phyloP scores from a whole-genome alignment of 92 coral and sea anemone species.

The Zoanthus gigantus region DNA sequence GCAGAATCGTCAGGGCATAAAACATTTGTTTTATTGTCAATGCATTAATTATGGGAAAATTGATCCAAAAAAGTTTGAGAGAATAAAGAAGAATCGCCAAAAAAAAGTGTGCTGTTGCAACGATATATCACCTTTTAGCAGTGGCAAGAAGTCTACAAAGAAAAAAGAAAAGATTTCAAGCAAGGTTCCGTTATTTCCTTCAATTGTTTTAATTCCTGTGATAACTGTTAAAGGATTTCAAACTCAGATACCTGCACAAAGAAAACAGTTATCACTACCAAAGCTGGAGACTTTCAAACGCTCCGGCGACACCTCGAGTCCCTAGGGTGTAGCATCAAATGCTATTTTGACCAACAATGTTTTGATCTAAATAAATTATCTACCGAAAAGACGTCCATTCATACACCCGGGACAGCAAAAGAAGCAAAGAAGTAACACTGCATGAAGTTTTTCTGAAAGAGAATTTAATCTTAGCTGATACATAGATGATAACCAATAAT shows the following conservation, averaged over 20 bases:
- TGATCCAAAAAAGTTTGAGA: slow-evolving; percentile 24
- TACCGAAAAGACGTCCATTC: too few species aligned
- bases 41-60: slow-evolving; percentile 42
- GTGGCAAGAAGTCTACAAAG: not conserved
- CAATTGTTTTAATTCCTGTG: not conserved
- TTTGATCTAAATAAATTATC: too few species aligned
- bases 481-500: too few species aligned
- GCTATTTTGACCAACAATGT: too few species aligned
- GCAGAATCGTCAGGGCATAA: slow-evolving; percentile 1
- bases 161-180: not conserved
- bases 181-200: slow-evolving; percentile 9
- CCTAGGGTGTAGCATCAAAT: too few species aligned
- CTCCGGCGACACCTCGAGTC: too few species aligned
- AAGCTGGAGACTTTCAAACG: not conserved
- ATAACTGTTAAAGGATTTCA: not conserved
- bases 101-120: slow-evolving; percentile 11
- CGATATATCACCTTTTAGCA: slow-evolving; percentile 20
- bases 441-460: not conserved
- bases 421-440: not conserved
- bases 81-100: slow-evolving; percentile 14
- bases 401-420: not conserved
- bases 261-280: slow-evolving; percentile 7
- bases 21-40: slow-evolving; percentile 13
- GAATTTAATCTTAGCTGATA: too few species aligned
- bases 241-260: not conserved